A percentile compares a stretch with the other conserved stretches of the same genome.
Conservation (phyloP, 2,113 vertebrate genomes). For the Mungos mungo region DNA sequence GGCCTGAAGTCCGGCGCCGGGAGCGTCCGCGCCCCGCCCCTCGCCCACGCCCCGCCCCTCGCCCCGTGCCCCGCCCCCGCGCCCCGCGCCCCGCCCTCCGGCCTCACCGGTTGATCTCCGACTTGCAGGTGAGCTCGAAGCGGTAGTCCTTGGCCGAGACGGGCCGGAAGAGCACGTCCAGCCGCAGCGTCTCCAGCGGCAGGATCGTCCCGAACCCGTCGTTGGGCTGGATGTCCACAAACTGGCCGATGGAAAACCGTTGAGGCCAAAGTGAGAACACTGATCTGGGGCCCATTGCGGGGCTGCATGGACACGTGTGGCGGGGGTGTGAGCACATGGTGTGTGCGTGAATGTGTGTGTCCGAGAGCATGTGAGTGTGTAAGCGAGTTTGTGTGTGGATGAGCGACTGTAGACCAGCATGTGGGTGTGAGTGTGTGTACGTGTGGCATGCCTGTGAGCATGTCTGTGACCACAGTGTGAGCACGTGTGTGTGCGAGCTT, state of each 20-base stretch:
- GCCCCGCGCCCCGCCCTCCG: neutral
- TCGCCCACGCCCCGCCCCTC: too few relatives aligned
- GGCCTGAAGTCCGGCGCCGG: neutral
- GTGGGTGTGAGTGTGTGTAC: neutral
- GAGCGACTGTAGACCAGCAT: rapidly evolving
- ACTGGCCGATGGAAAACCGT: conserved; percentile 81
- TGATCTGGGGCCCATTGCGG: rapidly evolving
- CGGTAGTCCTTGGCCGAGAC: conserved; percentile 87
- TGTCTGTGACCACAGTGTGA: too few relatives aligned
- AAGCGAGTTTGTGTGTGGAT: rapidly evolving
- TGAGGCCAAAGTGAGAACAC: rapidly evolving
- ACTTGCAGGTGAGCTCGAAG: conserved; percentile 92
- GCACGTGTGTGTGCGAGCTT: too few relatives aligned
- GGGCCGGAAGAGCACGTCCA: conserved; percentile 93
- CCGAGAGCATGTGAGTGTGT: too few relatives aligned
- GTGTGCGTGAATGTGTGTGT: neutral
- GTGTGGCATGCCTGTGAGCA: neutral
- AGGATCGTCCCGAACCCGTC: conserved; percentile 93
- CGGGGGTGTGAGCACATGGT: neutral
- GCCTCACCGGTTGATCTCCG: conserved; percentile 90
- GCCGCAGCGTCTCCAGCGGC: conserved; percentile 89
- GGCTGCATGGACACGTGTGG: rapidly evolving
- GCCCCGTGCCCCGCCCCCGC: rapidly evolving
- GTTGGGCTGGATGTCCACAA: conserved; percentile 91
- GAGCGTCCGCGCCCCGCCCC: neutral